Percentiles rank a stretch among this genome's conserved stretches.
phyloP scores from a whole-genome alignment of 92 coral and sea anemone genomes.

The Nematostella vectensis region DNA sequence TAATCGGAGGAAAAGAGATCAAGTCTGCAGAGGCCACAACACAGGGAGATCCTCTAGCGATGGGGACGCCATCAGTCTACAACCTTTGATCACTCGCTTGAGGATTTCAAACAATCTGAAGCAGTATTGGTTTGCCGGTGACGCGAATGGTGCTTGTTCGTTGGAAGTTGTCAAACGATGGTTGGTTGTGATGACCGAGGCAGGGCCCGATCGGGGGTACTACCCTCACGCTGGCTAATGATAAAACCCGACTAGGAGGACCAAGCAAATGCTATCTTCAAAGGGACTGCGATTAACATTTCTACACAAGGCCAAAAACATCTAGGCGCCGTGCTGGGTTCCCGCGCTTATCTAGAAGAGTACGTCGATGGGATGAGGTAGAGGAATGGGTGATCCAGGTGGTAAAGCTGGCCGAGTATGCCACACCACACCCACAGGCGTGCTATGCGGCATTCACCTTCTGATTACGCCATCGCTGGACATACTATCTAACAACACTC shows the following conservation, averaged over 20 bases:
- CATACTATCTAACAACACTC: conserved; percentile 23
- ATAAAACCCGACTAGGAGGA: conserved; percentile 10
- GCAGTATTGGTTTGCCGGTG: too few relatives aligned
- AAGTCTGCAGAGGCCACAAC: conserved; percentile 11
- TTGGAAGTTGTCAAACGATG: too few relatives aligned
- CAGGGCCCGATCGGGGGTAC: too few relatives aligned
- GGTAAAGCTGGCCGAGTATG: too few relatives aligned
- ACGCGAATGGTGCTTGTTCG: too few relatives aligned
- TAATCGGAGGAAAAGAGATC: conserved; percentile 23
- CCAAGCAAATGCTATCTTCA: conserved; percentile 5
- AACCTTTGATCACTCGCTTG: too few relatives aligned
- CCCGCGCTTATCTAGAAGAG: conserved; percentile 16
- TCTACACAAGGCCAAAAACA: conserved; percentile 17
- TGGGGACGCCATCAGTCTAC: too few relatives aligned
- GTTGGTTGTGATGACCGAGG: too few relatives aligned
- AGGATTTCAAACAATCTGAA: too few relatives aligned
- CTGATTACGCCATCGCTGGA: conserved; percentile 2
- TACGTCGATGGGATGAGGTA: too few relatives aligned
- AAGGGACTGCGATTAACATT: conserved; percentile 6
- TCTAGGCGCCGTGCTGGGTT: conserved; percentile 25
- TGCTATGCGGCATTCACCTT: conserved; percentile 8
- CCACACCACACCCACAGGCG: conserved; percentile 13
- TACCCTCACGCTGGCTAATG: too few relatives aligned
- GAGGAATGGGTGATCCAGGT: conserved; percentile 6
- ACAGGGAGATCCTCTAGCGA: conserved; percentile 34